Base-by-base conservation (phyloP, 2,888 invertebrate species). In the Eristalis intricaria region DNA sequence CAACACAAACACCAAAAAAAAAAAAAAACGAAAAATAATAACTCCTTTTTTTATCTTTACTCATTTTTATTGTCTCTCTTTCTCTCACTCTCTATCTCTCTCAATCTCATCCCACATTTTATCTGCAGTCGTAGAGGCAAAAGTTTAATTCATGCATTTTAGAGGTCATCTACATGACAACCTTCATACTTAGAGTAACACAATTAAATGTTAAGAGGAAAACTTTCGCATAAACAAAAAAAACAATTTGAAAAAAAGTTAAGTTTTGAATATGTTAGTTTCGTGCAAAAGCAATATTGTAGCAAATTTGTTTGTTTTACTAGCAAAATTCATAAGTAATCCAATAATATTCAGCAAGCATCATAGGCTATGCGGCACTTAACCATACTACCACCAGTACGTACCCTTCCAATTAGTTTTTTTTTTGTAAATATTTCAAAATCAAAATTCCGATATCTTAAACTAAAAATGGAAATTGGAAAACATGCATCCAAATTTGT, bases 231-330 rank as follows among this genome's bases (percentile, higher is more conserved):
- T 10, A 32, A 32, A 32, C 32, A 10, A 10, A 10, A 32, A 32
- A 8, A 32, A 32, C 2, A 29, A 29, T 4, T 4, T 0, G 10
- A 5, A 1, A 7, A 38, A 69, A 60, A 73, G 60, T 43, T 56
- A 61, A 66, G 63, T 81, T 85, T 77, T 65, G 38, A 35, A 22
- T 35, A 69, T 78, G 77, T 86, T 82, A 74, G 82, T 86, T 82
- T 74, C 77, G 60, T 86, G 82, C 85, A 77, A 80, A 68, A 80
- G 80, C 80, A 63, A 77, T 82, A n/a, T n/a, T n/a, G 71, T 85
- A 85, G 81, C 64, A 65, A 70, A n/a, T 65, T 81, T 63, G 56
- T 79, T 77, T 75, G 50, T 50, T 69, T 79, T 60, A 60, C 32
- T 66, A 26, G 26, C 65, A 66, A 71, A 40, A 68, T 58, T 66